Conservation (phyloP, 2,888 invertebrate genomes). For the Hydrotaea diabolus region DNA sequence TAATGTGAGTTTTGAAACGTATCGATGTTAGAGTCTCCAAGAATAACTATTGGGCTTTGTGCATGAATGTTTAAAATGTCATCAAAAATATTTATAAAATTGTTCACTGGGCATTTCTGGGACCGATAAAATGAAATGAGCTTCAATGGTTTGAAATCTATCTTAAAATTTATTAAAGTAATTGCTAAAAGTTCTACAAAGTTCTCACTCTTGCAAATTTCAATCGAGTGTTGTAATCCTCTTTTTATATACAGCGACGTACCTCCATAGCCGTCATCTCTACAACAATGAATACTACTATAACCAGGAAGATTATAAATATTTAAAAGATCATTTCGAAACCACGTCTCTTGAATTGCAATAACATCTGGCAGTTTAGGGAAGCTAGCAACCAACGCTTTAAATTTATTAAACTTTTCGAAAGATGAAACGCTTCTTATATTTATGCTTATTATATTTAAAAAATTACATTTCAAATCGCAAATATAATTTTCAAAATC, state of each 20-base stretch:
- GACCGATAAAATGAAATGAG: slow-evolving; percentile 39
- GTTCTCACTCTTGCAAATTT: neutral
- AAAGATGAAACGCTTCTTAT: slow-evolving; percentile 33
- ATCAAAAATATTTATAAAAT: slow-evolving; percentile 28
- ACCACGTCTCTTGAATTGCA: slow-evolving; percentile 42
- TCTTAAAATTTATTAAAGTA: slow-evolving; percentile 19
- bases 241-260: slow-evolving; percentile 6
- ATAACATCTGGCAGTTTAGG: slow-evolving; percentile 30
- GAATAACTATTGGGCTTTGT: slow-evolving; percentile 23
- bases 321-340: neutral
- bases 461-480: no score
- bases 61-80: neutral
- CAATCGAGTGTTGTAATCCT: neutral
- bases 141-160: slow-evolving; percentile 18
- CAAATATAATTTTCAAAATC: neutral
- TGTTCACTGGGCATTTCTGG: slow-evolving; percentile 6
- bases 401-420: slow-evolving; percentile 43
- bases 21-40: slow-evolving; percentile 47
- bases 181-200: slow-evolving; percentile 27
- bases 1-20: neutral
- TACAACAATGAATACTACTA: slow-evolving; percentile 34
- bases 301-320: slow-evolving; percentile 6
- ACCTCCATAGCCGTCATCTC: slow-evolving; percentile 34
- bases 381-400: slow-evolving; percentile 12
- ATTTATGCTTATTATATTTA: slow-evolving; percentile 24